phyloP scores from a whole-genome alignment of 2,888 invertebrate genomes.

The Sialis lutaria region DNA sequence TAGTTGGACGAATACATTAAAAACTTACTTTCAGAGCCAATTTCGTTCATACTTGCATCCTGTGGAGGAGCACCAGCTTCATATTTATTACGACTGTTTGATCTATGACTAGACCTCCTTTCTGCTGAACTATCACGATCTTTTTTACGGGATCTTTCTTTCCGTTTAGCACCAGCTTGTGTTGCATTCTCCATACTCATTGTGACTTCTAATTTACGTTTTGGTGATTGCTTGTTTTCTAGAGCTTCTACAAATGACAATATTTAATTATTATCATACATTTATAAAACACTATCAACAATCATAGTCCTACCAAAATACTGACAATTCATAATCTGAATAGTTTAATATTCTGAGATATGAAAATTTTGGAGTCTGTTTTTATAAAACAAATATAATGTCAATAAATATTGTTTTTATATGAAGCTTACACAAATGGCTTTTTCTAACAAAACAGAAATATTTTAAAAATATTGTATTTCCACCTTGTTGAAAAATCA shows the following conservation, averaged over 20 bases:
- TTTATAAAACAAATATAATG: too few relatives aligned
- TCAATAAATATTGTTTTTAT: too few relatives aligned
- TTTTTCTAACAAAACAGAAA: too few relatives aligned
- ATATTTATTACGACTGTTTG: conserved; percentile 11
- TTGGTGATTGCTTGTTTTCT: conserved; percentile 33
- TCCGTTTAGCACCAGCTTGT: conserved; percentile 29
- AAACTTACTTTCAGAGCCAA: conserved; percentile 5
- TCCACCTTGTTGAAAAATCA: too few relatives aligned
- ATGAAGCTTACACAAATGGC: too few relatives aligned
- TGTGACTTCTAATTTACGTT: conserved; percentile 60
- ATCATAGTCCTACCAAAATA: too few relatives aligned
- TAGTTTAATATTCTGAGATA: too few relatives aligned
- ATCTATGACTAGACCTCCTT: conserved; percentile 6
- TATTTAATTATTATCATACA: not conserved
- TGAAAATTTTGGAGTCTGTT: too few relatives aligned
- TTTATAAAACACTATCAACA: too few relatives aligned
- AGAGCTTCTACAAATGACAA: conserved; percentile 13
- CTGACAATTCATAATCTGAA: too few relatives aligned
- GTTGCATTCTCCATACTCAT: conserved; percentile 47
- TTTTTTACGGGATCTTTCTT: conserved; percentile 36
- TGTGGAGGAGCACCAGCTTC: not conserved
- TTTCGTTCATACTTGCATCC: conserved; percentile 5
- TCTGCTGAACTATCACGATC: conserved; percentile 11
- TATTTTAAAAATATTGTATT: too few relatives aligned
- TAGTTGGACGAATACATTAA: too few relatives aligned